phyloP scores from a whole-genome alignment of 2,888 invertebrate genomes.

The Rotaria socialis region DNA sequence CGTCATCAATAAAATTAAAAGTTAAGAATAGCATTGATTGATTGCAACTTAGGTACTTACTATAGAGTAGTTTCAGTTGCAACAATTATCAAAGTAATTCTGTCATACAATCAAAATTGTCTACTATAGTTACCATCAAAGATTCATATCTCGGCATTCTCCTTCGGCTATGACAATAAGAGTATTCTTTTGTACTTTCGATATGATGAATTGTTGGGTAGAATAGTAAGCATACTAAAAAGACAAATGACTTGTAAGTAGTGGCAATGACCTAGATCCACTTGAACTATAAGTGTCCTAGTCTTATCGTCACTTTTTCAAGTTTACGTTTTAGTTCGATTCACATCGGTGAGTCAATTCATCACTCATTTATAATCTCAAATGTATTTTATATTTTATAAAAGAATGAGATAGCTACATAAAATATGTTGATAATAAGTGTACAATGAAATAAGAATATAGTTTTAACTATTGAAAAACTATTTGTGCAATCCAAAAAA shows the following conservation, averaged over 20 bases:
- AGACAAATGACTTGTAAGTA: neutral
- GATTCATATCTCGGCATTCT: too few relatives aligned
- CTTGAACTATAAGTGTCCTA: neutral
- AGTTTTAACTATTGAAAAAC: too few relatives aligned
- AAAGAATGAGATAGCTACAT: neutral
- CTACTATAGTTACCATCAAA: too few relatives aligned
- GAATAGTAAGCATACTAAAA: neutral
- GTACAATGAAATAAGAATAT: too few relatives aligned
- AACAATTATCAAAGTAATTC: too few relatives aligned
- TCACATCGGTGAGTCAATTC: neutral
- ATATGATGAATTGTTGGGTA: neutral
- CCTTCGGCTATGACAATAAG: too few relatives aligned
- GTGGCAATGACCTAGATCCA: neutral
- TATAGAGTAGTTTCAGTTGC: neutral
- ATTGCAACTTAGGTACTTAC: neutral
- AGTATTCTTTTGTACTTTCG: neutral
- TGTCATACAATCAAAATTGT: too few relatives aligned
- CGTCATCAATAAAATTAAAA: too few relatives aligned
- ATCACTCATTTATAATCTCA: neutral
- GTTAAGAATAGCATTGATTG: neutral
- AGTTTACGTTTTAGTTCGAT: neutral
- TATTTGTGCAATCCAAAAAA: too few relatives aligned
- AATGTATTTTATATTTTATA: neutral
- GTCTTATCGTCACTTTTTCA: neutral
- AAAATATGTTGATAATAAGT: too few relatives aligned